Evolutionary conservation across 2,113 vertebrate genomes (phyloP).

Genomic region (Sinosuthora webbiana): DNA sequence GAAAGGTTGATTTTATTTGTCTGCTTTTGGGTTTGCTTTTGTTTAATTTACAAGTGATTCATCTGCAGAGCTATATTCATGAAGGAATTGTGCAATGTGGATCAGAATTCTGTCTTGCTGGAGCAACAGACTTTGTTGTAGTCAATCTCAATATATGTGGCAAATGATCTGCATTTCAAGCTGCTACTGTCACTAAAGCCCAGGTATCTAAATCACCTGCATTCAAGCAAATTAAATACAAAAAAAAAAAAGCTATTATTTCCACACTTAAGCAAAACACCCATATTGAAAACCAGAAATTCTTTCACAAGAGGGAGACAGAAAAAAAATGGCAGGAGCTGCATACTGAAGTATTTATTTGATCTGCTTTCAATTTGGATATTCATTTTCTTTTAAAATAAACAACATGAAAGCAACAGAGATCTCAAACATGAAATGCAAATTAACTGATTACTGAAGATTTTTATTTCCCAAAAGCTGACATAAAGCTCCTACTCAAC

Average conservation of each 20-base stretch:
- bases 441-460: not conserved
- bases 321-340: not conserved
- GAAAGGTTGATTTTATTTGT: not conserved
- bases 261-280: not conserved
- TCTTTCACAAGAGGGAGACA: not conserved
- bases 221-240: not conserved
- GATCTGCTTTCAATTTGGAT: not conserved
- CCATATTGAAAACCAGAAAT: not conserved
- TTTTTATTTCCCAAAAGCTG: not conserved
- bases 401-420: not conserved
- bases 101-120: not conserved
- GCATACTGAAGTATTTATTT: not conserved
- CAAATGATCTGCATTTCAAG: not conserved
- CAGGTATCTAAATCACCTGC: not conserved
- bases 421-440: not conserved
- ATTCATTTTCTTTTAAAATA: not conserved
- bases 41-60: not conserved
- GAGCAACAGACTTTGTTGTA: not conserved
- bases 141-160: not conserved
- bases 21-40: not conserved
- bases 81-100: not conserved
- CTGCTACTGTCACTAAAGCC: not conserved
- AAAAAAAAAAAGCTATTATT: not conserved
- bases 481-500: not conserved
- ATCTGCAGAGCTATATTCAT: not conserved